A percentile compares a stretch with the other conserved stretches of the same genome.
These are phyloP conservation scores for Epizoanthus stellaris DNA, from an alignment of 92 coral and sea anemone genomes.

Conservation along the genomic window DNA sequence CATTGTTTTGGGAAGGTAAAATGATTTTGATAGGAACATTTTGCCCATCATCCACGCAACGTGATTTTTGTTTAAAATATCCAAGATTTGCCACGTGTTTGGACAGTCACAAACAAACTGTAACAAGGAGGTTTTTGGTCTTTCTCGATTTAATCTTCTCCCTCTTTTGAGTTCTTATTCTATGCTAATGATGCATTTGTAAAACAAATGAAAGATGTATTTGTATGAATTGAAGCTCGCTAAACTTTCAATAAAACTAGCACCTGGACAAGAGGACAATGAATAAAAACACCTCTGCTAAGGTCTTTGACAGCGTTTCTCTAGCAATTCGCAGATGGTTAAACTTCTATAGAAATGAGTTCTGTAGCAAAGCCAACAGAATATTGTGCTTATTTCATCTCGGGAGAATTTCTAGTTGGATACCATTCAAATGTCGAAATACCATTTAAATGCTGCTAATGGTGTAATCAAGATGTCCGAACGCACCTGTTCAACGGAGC, in stretches of 20 bases:
- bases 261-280: conserved; percentile 41
- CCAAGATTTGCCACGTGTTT: conserved; percentile 11
- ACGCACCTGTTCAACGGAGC: conserved; percentile 38
- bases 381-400: not conserved
- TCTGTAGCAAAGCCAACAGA: not conserved
- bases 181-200: conserved; percentile 27
- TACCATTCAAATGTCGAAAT: conserved; percentile 31
- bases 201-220: conserved; percentile 37
- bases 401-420: conserved; percentile 13
- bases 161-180: not conserved
- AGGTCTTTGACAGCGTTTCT: conserved; percentile 1
- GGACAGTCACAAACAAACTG: not conserved
- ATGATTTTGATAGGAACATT: not conserved
- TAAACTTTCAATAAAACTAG: conserved; percentile 33
- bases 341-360: not conserved
- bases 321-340: conserved; percentile 1
- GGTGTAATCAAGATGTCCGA: conserved; percentile 48
- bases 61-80: not conserved
- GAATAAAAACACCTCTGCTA: conserved; percentile 6
- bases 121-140: not conserved
- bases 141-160: conserved; percentile 9
- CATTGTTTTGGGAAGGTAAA: not conserved
- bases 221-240: conserved; percentile 32
- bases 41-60: not conserved
- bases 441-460: conserved; percentile 22